Percentiles rank a stretch among this genome's conserved stretches.
These are phyloP conservation scores for Apostichopus japonicus DNA, from an alignment of 35 echinoderm and acorn worm species.

Conservation along the genomic window DNA sequence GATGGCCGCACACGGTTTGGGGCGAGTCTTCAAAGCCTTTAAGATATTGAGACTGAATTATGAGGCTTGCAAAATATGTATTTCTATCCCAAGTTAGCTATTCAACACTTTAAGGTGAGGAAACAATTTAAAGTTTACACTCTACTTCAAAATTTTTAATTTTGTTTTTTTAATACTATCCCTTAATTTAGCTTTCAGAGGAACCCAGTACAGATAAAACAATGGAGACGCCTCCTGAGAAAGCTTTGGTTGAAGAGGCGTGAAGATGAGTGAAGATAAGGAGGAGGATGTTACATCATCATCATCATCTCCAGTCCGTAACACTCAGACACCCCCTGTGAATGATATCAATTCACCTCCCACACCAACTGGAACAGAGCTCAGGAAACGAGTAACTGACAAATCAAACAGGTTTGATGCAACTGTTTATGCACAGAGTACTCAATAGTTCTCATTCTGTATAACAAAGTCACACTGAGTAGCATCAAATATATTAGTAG, in stretches of 20 bases:
- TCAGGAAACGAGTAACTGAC: conserved; percentile 58
- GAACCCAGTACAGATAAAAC: not conserved
- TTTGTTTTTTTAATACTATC: not conserved
- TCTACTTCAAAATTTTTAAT: too few species aligned
- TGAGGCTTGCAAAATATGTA: too few species aligned
- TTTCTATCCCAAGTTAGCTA: too few species aligned
- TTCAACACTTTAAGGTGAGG: too few species aligned
- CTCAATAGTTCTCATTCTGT: too few species aligned
- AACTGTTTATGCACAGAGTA: too few species aligned
- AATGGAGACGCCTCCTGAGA: not conserved
- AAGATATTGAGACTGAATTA: too few species aligned
- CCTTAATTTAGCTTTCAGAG: not conserved
- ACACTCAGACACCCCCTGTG: not conserved
- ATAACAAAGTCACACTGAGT: too few species aligned
- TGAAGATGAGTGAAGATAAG: not conserved
- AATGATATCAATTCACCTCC: conserved; percentile 2
- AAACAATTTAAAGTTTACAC: too few species aligned
- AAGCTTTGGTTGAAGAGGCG: not conserved
- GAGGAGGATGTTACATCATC: not conserved
- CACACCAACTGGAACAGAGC: conserved; percentile 50
- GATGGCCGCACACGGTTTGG: too few species aligned
- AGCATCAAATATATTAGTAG: too few species aligned
- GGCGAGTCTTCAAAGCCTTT: too few species aligned
- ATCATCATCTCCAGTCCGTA: not conserved
- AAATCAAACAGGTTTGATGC: conserved; percentile 46